These are phyloP conservation scores for Drepanosiphum platanoidis DNA, from an alignment of 2,888 invertebrate species.

Conservation along the genomic window DNA sequence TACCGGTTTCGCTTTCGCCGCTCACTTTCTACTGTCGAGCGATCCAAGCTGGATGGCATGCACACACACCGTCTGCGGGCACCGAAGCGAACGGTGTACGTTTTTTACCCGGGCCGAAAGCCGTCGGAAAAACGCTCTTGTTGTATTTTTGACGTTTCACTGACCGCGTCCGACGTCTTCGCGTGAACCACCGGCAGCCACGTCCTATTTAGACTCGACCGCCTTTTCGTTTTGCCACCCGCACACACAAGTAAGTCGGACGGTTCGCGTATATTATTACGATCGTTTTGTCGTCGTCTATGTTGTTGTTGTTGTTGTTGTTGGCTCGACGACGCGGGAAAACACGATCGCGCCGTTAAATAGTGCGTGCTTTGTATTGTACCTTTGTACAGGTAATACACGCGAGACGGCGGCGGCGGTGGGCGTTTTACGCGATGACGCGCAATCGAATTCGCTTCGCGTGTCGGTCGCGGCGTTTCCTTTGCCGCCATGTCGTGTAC, in stretches of 20 bases:
- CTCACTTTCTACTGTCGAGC: constrained; percentile 3
- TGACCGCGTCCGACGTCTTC: background rate
- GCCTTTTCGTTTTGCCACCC: background rate
- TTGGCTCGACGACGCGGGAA: background rate
- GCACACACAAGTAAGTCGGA: constrained; percentile 7
- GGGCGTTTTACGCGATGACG: too few relatives aligned
- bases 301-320: too few relatives aligned
- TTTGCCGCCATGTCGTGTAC: too few relatives aligned
- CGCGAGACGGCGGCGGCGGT: background rate
- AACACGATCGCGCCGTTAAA: background rate
- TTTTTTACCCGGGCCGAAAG: background rate
- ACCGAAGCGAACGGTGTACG: background rate
- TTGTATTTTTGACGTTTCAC: background rate
- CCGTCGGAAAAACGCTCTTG: background rate
- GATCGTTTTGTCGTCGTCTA: too few relatives aligned
- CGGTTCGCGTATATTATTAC: background rate
- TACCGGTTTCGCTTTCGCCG: constrained; percentile 24
- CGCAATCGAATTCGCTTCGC: too few relatives aligned
- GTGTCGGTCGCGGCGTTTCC: too few relatives aligned
- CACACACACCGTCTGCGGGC: background rate
- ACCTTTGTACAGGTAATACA: background rate
- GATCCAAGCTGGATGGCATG: background rate
- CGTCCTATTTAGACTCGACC: background rate
- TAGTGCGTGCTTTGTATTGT: background rate
- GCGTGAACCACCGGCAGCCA: background rate